These are phyloP conservation scores for Eumerus sabulonum DNA, from an alignment of 2,888 invertebrate genomes.

Conservation along the genomic window DNA sequence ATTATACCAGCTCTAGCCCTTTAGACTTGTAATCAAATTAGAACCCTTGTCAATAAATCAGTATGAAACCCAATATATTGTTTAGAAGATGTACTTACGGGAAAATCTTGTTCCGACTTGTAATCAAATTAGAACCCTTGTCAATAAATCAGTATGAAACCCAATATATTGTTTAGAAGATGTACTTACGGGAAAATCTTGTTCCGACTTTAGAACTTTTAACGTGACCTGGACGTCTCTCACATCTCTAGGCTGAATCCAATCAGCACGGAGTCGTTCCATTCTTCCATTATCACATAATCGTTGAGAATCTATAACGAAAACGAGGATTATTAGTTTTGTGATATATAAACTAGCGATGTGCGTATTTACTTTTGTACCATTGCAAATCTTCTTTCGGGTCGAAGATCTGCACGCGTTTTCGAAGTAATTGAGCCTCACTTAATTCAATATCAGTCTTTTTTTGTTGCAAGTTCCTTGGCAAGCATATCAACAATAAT, in stretches of 20 bases:
- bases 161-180: too few species aligned
- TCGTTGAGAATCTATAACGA: conserved; percentile 81
- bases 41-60: too few species aligned
- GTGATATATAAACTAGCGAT: not conserved
- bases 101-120: too few species aligned
- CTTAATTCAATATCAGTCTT: conserved; percentile 77
- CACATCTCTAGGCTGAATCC: conserved; percentile 85
- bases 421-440: conserved; percentile 75
- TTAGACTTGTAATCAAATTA: too few species aligned
- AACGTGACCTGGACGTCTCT: conserved; percentile 89
- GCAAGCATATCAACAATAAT: conserved; percentile 76
- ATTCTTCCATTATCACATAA: conserved; percentile 83
- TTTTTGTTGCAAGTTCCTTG: conserved; percentile 77
- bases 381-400: conserved; percentile 76
- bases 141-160: too few species aligned
- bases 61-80: too few species aligned
- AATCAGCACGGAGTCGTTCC: conserved; percentile 86
- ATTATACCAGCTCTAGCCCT: too few species aligned
- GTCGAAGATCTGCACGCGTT: conserved; percentile 77
- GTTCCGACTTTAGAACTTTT: conserved; percentile 86
- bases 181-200: conserved; percentile 84
- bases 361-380: conserved; percentile 75
- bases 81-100: too few species aligned
- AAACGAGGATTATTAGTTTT: not conserved
- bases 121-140: too few species aligned